phyloP scores from a whole-genome alignment of 2,113 vertebrate genomes.

The Bufo gargarizans region DNA sequence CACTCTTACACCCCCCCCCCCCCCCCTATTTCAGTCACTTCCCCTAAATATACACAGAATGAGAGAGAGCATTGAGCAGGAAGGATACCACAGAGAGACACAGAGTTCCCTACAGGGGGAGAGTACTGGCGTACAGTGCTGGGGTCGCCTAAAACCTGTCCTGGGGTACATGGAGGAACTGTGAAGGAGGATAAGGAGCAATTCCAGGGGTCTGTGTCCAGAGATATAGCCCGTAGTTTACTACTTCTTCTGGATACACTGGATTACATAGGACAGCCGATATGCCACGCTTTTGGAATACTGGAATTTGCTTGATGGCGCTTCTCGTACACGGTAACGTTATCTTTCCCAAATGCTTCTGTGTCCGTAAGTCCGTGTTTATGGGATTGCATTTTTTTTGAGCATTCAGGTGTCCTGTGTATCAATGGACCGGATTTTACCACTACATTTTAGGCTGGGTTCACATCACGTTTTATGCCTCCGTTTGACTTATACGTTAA shows the following conservation, averaged over 20 bases:
- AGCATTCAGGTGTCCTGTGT: neutral
- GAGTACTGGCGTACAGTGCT: neutral
- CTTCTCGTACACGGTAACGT: neutral
- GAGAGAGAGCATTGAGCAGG: neutral
- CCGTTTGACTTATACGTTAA: too few relatives aligned
- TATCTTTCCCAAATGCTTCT: neutral
- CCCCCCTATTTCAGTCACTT: slow-evolving; percentile 9
- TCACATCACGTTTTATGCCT: too few relatives aligned
- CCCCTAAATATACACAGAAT: slow-evolving; percentile 13
- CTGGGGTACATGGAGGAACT: neutral
- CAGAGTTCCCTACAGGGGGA: neutral
- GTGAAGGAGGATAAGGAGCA: neutral
- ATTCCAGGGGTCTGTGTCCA: neutral
- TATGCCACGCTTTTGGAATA: neutral
- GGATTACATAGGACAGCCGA: neutral
- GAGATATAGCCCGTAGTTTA: neutral
- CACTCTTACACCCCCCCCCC: neutral
- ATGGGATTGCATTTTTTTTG: neutral
- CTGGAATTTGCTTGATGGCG: neutral
- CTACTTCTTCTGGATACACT: neutral
- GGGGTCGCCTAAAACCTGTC: neutral
- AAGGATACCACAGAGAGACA: neutral
- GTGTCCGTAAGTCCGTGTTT: neutral
- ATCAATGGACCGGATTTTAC: neutral
- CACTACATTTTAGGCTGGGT: too few relatives aligned